A percentile compares a stretch with the other conserved stretches of the same genome.
Conservation (phyloP, 2,888 invertebrate species). For the Hydrotaea cyrtoneurina region DNA sequence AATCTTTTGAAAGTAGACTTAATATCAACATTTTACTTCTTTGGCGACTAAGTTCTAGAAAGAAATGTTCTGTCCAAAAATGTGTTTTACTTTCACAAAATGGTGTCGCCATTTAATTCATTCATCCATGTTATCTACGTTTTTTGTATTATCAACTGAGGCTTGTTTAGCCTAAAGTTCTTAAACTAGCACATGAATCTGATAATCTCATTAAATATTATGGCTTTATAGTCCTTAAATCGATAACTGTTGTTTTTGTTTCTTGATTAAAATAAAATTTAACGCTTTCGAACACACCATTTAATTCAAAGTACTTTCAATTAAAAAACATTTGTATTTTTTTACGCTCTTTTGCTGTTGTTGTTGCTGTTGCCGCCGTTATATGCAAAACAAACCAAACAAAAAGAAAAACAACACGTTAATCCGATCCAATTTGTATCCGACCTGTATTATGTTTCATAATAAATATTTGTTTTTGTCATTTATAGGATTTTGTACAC, state of each 20-base stretch:
- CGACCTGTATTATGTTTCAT: conserved; percentile 10
- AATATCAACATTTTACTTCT: no score
- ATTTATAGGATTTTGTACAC: conserved; percentile 34
- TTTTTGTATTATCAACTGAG: no score
- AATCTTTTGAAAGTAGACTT: no score
- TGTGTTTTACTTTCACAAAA: no score
- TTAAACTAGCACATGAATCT: no score
- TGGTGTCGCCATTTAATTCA: no score
- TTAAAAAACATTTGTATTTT: conserved; percentile 26
- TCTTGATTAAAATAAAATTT: background rate
- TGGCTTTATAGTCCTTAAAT: no score
- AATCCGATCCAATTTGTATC: conserved; percentile 36
- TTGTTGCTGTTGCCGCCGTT: background rate
- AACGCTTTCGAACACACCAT: background rate
- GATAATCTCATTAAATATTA: conserved; percentile 26
- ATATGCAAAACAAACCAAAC: no score
- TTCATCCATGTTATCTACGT: no score
- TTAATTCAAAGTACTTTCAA: background rate
- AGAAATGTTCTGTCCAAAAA: no score
- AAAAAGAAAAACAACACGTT: background rate
- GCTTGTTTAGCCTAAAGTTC: no score
- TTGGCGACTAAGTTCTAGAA: no score
- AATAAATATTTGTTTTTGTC: conserved; percentile 49
- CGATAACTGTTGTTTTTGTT: background rate
- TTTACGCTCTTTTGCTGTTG: background rate